phyloP scores from a whole-genome alignment of 2,888 invertebrate species.

The Bedellia somnulentella region DNA sequence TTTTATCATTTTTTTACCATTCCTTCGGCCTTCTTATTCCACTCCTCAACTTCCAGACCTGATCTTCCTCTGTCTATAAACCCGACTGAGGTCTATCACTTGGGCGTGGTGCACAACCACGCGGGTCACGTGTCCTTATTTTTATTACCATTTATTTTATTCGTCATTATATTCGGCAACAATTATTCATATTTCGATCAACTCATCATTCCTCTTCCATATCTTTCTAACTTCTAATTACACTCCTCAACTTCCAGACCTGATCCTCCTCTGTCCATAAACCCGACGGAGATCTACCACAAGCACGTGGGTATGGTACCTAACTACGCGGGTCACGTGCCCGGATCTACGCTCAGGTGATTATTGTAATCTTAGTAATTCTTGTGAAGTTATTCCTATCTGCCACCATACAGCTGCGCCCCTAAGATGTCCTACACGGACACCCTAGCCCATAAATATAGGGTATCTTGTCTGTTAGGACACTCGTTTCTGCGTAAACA shows the following conservation, averaged over 20 bases:
- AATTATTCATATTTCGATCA: no score
- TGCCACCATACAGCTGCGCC: no score
- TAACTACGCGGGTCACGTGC: slow-evolving; percentile 77
- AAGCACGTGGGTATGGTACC: slow-evolving; percentile 74
- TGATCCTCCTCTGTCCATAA: slow-evolving; percentile 48
- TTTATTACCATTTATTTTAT: no score
- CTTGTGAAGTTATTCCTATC: no score
- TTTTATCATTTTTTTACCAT: no score
- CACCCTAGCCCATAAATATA: no score
- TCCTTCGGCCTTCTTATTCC: not conserved
- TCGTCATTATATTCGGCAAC: no score
- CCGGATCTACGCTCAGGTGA: slow-evolving; percentile 71
- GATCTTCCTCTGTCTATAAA: slow-evolving; percentile 50
- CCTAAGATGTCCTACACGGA: no score
- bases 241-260: slow-evolving; percentile 27
- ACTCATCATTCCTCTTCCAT: no score
- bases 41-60: slow-evolving; percentile 27
- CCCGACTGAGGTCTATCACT: slow-evolving; percentile 69
- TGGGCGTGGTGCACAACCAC: slow-evolving; percentile 76
- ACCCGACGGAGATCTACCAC: slow-evolving; percentile 69
- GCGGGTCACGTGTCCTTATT: slow-evolving; percentile 77
- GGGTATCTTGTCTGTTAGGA: no score
- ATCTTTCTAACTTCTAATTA: not conserved
- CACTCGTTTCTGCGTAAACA: not conserved
- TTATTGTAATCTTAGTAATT: no score